A percentile compares a stretch with the other conserved stretches of the same genome.
Conservation (phyloP, 1,140 invertebrate species). For the Drosophila arizonae region DNA sequence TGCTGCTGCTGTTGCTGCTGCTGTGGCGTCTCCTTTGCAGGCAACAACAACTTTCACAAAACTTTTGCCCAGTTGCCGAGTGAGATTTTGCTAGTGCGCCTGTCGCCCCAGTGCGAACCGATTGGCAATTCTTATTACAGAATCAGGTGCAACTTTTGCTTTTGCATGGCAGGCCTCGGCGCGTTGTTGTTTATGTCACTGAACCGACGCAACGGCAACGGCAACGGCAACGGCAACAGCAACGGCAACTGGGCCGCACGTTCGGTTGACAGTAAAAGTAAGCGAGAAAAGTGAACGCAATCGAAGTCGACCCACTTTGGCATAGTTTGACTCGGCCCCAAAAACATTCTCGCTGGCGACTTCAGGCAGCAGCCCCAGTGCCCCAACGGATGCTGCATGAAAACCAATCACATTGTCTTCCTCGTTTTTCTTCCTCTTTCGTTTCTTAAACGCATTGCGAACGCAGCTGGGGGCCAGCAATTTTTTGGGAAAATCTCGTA, state of each 20-base stretch:
- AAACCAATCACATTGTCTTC: constrained; percentile 19
- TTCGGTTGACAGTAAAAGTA: constrained; percentile 77
- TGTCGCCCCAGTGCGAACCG: constrained; percentile 5
- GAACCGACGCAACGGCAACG: constrained; percentile 44
- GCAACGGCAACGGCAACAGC: constrained; percentile 8
- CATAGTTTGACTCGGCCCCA: constrained; percentile 14
- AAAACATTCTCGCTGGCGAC: constrained; percentile 1
- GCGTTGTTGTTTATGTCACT: constrained; percentile 56
- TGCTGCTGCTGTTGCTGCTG: not conserved
- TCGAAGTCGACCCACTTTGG: constrained; percentile 65
- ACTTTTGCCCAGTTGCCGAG: constrained; percentile 38
- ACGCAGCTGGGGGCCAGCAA: constrained; percentile 31
- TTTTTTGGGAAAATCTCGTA: constrained; percentile 51
- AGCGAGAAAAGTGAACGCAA: constrained; percentile 75
- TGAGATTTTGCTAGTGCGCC: constrained; percentile 16
- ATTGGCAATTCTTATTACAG: constrained; percentile 73
- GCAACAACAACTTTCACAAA: constrained; percentile 76
- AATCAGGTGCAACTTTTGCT: constrained; percentile 76
- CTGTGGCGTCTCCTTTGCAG: constrained; percentile 62
- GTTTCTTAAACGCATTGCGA: constrained; percentile 21
- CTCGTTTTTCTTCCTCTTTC: not conserved
- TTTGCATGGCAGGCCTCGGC: constrained; percentile 41
- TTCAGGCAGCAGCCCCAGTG: not conserved
- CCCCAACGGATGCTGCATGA: constrained; percentile 8
- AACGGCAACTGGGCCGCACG: constrained; percentile 48